These are phyloP conservation scores for Rhincodon typus DNA, from an alignment of 2,797 vertebrate species.

Conservation along the genomic window DNA sequence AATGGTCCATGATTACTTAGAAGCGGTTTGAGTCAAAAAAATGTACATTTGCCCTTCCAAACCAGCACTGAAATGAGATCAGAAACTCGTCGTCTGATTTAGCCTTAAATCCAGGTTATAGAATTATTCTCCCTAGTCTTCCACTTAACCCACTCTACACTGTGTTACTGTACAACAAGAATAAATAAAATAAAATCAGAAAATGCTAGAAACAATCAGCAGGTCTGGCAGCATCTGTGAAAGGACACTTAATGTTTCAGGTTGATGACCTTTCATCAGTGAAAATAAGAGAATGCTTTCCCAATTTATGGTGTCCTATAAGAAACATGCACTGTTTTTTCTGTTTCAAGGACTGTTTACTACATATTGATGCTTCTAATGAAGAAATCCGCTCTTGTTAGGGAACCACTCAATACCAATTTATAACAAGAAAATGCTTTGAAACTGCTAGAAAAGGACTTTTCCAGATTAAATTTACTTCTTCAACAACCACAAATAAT, in stretches of 20 bases:
- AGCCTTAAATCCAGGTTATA: not conserved
- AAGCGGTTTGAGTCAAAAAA: not conserved
- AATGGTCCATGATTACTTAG: not conserved
- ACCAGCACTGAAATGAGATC: not conserved
- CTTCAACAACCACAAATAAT: not conserved
- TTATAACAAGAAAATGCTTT: not conserved
- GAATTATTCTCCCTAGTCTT: not conserved
- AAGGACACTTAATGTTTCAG: not conserved
- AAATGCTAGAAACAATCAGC: not conserved
- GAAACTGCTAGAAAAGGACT: not conserved
- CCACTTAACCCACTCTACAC: not conserved
- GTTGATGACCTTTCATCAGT: not conserved
- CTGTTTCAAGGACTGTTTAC: not conserved
- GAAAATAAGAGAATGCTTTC: not conserved
- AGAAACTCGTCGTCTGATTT: not conserved
- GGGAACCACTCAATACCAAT: not conserved
- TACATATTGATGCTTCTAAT: not conserved
- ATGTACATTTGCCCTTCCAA: not conserved
- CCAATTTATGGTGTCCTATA: not conserved
- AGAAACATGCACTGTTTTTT: not conserved
- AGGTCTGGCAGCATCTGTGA: not conserved
- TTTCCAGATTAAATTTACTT: not conserved
- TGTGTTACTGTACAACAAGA: not conserved
- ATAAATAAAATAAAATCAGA: not conserved
- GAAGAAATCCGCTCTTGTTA: not conserved